Conservation (phyloP, 2,888 invertebrate genomes). For the Loripinus fragilis region DNA sequence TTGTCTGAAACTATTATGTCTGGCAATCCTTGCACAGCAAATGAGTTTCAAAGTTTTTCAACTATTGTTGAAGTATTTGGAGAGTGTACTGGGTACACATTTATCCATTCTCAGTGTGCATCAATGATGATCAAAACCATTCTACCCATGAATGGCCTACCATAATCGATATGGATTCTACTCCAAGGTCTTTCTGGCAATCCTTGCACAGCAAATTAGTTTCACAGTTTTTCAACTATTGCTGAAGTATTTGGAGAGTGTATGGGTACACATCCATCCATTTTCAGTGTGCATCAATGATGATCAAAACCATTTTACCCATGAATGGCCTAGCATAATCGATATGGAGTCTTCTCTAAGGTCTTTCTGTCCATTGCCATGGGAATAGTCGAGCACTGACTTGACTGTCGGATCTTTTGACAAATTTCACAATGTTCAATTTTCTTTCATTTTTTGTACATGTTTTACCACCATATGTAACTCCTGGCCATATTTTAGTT, state of each 20-base stretch:
- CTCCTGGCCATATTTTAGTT: neutral
- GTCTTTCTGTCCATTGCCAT: neutral
- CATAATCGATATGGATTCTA: neutral
- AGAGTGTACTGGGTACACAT: neutral
- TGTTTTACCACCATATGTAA: neutral
- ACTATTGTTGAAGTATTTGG: neutral
- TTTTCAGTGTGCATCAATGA: neutral
- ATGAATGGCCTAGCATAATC: neutral
- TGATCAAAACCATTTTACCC: neutral
- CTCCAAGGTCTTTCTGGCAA: neutral
- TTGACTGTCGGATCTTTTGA: neutral
- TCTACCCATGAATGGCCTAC: neutral
- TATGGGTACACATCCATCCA: neutral
- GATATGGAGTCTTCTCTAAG: neutral
- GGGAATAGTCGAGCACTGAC: neutral
- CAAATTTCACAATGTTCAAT: neutral
- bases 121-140: neutral
- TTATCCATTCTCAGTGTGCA: neutral
- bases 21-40: neutral
- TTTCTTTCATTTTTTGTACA: neutral
- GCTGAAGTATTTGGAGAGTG: neutral
- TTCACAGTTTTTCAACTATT: neutral
- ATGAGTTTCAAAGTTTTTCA: neutral
- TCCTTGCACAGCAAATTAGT: neutral
- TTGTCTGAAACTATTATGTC: neutral